Evolutionary conservation across 2,888 invertebrate genomes (phyloP).

Genomic region (Caenorhabditis imperialis): DNA sequence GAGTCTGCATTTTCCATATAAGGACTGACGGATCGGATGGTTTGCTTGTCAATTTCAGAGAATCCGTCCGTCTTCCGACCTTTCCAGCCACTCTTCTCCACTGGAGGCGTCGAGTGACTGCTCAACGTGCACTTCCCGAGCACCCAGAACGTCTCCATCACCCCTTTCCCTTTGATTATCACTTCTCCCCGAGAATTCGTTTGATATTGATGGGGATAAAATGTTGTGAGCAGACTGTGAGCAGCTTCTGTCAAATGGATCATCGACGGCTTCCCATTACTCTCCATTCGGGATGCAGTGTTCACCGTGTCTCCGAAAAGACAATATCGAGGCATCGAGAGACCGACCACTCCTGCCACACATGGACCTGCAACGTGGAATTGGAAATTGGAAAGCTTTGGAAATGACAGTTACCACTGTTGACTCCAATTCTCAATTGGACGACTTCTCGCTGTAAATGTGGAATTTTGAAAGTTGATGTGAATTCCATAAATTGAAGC

Average conservation of each 20-base stretch:
- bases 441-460: constrained; percentile 70
- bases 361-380: not conserved
- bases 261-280: constrained; percentile 66
- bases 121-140: constrained; percentile 12
- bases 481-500: constrained; percentile 60
- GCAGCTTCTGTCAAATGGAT: constrained; percentile 69
- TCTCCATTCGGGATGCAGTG: constrained; percentile 72
- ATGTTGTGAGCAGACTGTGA: constrained; percentile 54
- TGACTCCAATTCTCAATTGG: constrained; percentile 70
- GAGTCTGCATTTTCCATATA: constrained; percentile 14
- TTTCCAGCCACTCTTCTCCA: constrained; percentile 7
- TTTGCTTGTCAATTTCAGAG: not conserved
- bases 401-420: constrained; percentile 48
- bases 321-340: constrained; percentile 73
- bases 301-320: constrained; percentile 74
- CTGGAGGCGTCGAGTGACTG: constrained; percentile 26
- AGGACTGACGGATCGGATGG: constrained; percentile 31
- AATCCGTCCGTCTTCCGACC: constrained; percentile 4
- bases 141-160: constrained; percentile 36
- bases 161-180: constrained; percentile 60
- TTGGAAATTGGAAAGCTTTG: not conserved
- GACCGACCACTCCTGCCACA: constrained; percentile 66
- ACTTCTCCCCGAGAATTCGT: constrained; percentile 70
- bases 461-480: constrained; percentile 58
- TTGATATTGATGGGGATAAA: constrained; percentile 63